These are phyloP conservation scores for Dryoscopus gambensis DNA, from an alignment of 2,113 vertebrate genomes.

Conservation along the genomic window DNA sequence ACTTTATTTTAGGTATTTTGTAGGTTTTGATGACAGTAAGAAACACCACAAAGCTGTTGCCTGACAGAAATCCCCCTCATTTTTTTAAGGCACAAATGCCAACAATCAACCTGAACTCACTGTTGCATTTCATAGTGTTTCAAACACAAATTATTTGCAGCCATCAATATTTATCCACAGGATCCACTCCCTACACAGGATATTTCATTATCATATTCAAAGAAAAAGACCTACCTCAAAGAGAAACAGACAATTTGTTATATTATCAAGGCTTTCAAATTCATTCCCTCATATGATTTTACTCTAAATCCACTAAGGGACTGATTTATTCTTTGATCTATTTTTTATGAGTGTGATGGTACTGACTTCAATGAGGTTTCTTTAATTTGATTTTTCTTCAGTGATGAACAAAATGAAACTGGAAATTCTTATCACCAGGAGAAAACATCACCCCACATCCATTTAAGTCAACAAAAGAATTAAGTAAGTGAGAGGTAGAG, in stretches of 20 bases:
- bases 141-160: not conserved
- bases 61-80: not conserved
- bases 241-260: slow-evolving; percentile 20
- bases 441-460: not conserved
- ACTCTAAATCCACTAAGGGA: slow-evolving; percentile 1
- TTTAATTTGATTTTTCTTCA: not conserved
- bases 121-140: not conserved
- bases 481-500: not conserved
- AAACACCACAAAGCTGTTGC: not conserved
- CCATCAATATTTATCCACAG: not conserved
- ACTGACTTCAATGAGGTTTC: not conserved
- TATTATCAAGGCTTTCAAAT: slow-evolving; percentile 31
- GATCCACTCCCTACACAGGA: not conserved
- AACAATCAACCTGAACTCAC: not conserved
- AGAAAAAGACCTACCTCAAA: not conserved
- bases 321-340: slow-evolving; percentile 32
- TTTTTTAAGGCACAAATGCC: not conserved
- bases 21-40: not conserved
- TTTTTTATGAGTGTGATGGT: not conserved
- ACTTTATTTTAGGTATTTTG: not conserved
- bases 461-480: slow-evolving; percentile 2
- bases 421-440: not conserved
- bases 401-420: slow-evolving; percentile 17
- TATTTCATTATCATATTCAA: not conserved
- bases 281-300: slow-evolving; percentile 23